These are phyloP conservation scores for Nematopogon swammerdamellus DNA, from an alignment of 2,888 invertebrate species.

Conservation along the genomic window DNA sequence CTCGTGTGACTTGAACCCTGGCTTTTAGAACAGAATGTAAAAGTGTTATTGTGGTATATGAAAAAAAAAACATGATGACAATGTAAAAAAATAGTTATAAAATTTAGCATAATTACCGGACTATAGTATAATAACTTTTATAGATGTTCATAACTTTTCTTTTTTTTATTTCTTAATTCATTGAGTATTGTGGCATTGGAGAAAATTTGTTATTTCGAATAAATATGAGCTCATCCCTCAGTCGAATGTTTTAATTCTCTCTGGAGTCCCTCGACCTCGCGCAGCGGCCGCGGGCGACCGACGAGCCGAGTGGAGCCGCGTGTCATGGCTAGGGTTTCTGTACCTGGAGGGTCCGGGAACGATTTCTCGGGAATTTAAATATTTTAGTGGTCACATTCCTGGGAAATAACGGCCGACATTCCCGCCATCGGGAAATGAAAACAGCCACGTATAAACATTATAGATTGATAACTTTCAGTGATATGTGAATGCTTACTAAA, in stretches of 20 bases:
- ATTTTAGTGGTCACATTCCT: no score
- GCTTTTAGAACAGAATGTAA: slow-evolving; percentile 50
- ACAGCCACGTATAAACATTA: no score
- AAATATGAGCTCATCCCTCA: slow-evolving; percentile 53
- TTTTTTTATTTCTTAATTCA: slow-evolving; percentile 55
- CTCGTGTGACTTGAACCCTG: slow-evolving; percentile 55
- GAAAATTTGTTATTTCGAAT: slow-evolving; percentile 56
- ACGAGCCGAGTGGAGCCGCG: no score
- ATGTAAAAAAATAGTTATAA: slow-evolving; percentile 54
- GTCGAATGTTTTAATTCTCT: slow-evolving; percentile 18
- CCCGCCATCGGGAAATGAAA: no score
- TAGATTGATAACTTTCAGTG: no score
- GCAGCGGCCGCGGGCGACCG: no score
- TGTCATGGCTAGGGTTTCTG: no score
- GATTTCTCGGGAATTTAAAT: no score
- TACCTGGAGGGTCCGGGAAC: no score
- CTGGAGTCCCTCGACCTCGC: not conserved
- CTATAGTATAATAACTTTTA: slow-evolving; percentile 52
- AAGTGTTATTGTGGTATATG: slow-evolving; percentile 55
- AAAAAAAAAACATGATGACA: slow-evolving; percentile 52
- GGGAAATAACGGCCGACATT: no score
- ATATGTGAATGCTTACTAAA: no score
- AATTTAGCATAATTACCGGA: slow-evolving; percentile 51
- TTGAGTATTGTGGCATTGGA: slow-evolving; percentile 55
- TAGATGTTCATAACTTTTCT: slow-evolving; percentile 55